phyloP scores from a whole-genome alignment of 2,113 vertebrate genomes.

The Apaloderma vittatum region DNA sequence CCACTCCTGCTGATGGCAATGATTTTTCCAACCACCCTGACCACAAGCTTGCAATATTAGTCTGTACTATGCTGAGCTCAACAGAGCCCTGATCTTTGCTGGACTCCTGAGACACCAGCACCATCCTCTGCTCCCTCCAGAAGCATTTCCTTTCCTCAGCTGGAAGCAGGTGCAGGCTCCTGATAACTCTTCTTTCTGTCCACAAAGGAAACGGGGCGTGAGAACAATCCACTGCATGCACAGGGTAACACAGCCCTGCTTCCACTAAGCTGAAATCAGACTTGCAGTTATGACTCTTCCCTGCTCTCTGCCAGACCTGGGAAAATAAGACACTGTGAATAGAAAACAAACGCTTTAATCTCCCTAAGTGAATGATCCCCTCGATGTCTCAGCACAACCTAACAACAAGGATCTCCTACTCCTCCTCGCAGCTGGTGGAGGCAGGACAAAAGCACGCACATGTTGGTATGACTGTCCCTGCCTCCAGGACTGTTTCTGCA shows the following conservation, averaged over 20 bases:
- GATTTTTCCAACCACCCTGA: slow-evolving; percentile 48
- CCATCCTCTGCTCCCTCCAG: background rate
- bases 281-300: background rate
- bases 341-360: slow-evolving; percentile 29
- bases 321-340: background rate
- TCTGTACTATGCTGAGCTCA: background rate
- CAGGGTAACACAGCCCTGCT: slow-evolving; percentile 8
- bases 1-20: background rate
- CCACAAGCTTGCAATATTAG: background rate
- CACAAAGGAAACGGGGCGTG: slow-evolving; percentile 24
- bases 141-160: slow-evolving; percentile 40
- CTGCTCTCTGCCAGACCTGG: slow-evolving; percentile 35
- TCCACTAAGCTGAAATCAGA: background rate
- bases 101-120: slow-evolving; percentile 10
- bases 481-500: background rate
- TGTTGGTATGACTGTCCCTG: background rate
- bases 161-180: slow-evolving; percentile 47
- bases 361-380: background rate
- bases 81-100: background rate
- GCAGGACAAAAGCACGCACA: background rate
- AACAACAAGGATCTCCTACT: background rate
- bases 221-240: background rate
- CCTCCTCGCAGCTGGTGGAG: slow-evolving; percentile 22
- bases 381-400: background rate
- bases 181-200: slow-evolving; percentile 52